Evolutionary conservation across 2,797 vertebrate genomes (phyloP).

Genomic region (Eulemur albifrons): DNA sequence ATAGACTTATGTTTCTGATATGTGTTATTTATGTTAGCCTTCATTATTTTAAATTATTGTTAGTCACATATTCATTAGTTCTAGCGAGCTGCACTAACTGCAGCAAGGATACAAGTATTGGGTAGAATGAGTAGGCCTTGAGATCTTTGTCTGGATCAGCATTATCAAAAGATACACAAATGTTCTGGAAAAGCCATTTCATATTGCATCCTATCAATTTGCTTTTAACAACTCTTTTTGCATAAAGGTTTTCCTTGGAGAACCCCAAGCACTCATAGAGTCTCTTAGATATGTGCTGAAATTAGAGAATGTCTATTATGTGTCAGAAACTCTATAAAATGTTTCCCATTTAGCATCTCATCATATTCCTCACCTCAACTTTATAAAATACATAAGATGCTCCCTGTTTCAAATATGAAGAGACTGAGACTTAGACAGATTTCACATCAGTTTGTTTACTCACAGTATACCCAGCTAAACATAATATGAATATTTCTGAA

Average conservation of each 20-base stretch:
- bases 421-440: not conserved
- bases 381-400: slow-evolving; percentile 18
- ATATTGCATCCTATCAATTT: not conserved
- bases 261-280: not conserved
- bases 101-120: not conserved
- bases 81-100: not conserved
- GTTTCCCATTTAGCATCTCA: not conserved
- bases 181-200: not conserved
- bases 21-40: slow-evolving; percentile 1
- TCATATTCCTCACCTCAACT: not conserved
- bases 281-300: not conserved
- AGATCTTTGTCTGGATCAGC: not conserved
- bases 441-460: not conserved
- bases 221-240: not conserved
- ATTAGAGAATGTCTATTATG: not conserved
- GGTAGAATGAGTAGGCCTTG: not conserved
- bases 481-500: slow-evolving; percentile 26
- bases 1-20: not conserved
- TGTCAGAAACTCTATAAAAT: not conserved
- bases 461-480: not conserved
- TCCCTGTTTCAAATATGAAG: not conserved
- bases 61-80: not conserved
- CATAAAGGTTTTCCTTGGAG: not conserved
- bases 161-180: not conserved
- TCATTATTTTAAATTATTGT: not conserved